Evolutionary conservation across 2,113 vertebrate genomes (phyloP).

Genomic region (Nerophis ophidion): DNA sequence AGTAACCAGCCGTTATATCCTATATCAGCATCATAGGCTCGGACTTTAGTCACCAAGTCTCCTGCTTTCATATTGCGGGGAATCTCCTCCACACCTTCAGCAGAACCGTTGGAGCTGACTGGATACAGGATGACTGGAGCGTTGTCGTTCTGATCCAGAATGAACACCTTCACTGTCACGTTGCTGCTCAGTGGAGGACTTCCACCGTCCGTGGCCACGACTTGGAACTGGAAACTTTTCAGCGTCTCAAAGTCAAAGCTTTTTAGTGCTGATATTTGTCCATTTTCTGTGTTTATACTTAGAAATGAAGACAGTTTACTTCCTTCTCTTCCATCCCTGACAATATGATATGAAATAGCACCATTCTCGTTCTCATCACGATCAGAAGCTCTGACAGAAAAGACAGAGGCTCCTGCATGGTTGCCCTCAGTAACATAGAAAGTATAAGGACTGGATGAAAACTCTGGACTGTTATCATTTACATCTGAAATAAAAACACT

Average conservation of each 20-base stretch:
- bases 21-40: constrained; percentile 54
- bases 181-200: constrained; percentile 4
- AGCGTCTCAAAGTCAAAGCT: constrained; percentile 51
- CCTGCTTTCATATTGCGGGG: constrained; percentile 41
- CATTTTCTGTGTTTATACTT: constrained; percentile 38
- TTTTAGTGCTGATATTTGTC: constrained; percentile 29
- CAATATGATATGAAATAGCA: constrained; percentile 42
- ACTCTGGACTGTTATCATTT: constrained; percentile 43
- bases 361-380: constrained; percentile 46
- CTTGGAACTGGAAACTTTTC: constrained; percentile 32
- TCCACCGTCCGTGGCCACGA: constrained; percentile 5
- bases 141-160: constrained; percentile 25
- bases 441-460: constrained; percentile 21
- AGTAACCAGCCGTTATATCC: constrained; percentile 56
- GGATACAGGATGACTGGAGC: constrained; percentile 34
- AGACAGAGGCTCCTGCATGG: constrained; percentile 13
- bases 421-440: constrained; percentile 21
- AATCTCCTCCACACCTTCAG: constrained; percentile 14
- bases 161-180: constrained; percentile 19
- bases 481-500: constrained; percentile 34
- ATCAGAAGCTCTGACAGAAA: constrained; percentile 51
- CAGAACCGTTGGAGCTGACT: constrained; percentile 16
- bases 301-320: constrained; percentile 25
- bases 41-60: constrained; percentile 50
- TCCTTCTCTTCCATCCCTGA: background rate